Conservation (phyloP, 2,113 vertebrate species). For the Pedionomus torquatus region DNA sequence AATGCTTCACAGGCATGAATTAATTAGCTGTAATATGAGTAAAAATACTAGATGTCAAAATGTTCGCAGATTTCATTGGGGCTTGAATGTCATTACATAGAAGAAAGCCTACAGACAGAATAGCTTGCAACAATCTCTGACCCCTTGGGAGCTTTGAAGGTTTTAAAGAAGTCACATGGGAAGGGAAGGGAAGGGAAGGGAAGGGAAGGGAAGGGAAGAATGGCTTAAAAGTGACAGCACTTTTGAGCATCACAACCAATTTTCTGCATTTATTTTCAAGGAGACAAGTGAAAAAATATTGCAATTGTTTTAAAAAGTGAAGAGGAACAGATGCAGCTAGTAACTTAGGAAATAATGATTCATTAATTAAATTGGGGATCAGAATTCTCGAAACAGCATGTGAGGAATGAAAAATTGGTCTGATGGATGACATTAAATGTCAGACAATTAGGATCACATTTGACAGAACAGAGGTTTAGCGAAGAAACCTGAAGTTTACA, state of each 20-base stretch:
- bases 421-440: constrained; percentile 15
- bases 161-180: not conserved
- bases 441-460: constrained; percentile 49
- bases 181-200: not conserved
- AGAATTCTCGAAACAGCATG: constrained; percentile 42
- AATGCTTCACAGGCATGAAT: not conserved
- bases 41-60: not conserved
- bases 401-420: constrained; percentile 32
- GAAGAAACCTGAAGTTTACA: constrained; percentile 16
- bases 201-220: not conserved
- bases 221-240: not conserved
- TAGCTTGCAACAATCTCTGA: not conserved
- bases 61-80: not conserved
- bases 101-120: not conserved
- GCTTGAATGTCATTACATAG: not conserved
- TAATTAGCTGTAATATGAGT: not conserved
- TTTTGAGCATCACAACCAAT: not conserved
- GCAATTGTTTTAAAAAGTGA: not conserved
- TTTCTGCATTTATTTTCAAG: constrained; percentile 1
- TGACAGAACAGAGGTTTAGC: constrained; percentile 46
- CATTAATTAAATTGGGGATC: constrained; percentile 62
- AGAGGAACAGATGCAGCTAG: constrained; percentile 4
- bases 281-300: not conserved
- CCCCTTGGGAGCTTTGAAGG: rapidly evolving
- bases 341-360: constrained; percentile 41